These are phyloP conservation scores for Pangasius djambal DNA, from an alignment of 2,797 vertebrate species.

Conservation along the genomic window DNA sequence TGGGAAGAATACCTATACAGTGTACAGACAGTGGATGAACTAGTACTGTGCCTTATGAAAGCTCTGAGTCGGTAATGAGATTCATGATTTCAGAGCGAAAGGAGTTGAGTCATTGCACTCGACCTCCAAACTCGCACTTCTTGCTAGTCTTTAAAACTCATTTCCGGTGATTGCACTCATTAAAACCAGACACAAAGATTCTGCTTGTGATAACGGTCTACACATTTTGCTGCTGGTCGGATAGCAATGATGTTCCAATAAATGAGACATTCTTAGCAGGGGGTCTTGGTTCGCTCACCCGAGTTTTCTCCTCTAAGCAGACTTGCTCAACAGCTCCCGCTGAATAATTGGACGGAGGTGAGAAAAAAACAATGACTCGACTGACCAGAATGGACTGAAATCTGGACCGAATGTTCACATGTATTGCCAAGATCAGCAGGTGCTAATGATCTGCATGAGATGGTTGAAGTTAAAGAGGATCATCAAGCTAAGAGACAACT, in stretches of 20 bases:
- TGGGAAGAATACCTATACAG: background rate
- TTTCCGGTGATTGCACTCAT: constrained; percentile 54
- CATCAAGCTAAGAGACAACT: background rate
- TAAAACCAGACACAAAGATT: constrained; percentile 48
- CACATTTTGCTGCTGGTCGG: constrained; percentile 14
- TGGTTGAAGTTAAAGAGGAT: constrained; percentile 14
- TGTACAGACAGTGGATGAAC: background rate
- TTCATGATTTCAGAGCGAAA: constrained; percentile 33
- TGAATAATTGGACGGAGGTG: constrained; percentile 42
- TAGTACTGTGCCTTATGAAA: constrained; percentile 10
- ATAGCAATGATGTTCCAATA: constrained; percentile 14
- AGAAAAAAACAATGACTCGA: constrained; percentile 32
- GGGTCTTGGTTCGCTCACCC: background rate
- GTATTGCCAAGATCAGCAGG: constrained; percentile 3
- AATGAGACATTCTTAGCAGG: constrained; percentile 42
- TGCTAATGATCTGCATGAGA: constrained; percentile 28
- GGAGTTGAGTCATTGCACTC: constrained; percentile 31
- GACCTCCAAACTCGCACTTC: constrained; percentile 16
- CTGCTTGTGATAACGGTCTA: constrained; percentile 9
- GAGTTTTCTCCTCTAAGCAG: constrained; percentile 24
- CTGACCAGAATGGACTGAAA: background rate
- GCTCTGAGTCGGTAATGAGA: constrained; percentile 25
- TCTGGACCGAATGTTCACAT: background rate
- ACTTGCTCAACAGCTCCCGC: constrained; percentile 16
- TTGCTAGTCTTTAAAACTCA: constrained; percentile 40